Evolutionary conservation across 1,140 invertebrate genomes (phyloP).

Genomic region (Leptopilina boulardi): DNA sequence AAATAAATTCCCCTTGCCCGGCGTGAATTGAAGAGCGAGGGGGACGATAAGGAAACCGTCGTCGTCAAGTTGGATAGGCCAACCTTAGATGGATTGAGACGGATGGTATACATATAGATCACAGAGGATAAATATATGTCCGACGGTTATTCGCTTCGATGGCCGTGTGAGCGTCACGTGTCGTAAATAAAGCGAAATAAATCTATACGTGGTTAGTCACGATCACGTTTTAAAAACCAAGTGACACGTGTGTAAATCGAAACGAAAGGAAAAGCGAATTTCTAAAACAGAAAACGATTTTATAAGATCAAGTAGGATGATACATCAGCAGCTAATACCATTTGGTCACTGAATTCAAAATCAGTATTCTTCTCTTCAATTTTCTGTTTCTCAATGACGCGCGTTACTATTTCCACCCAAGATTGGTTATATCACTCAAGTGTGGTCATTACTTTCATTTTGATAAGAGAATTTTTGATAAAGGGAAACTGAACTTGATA

Average conservation of each 20-base stretch:
- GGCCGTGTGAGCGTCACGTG: neutral
- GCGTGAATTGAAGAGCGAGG: neutral
- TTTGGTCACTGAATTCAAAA: no score
- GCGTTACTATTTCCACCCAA: no score
- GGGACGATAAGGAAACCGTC: neutral
- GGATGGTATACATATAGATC: neutral
- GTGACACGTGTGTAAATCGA: neutral
- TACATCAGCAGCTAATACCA: no score
- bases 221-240: conserved; percentile 4
- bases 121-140: neutral
- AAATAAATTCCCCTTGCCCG: neutral
- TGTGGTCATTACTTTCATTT: no score
- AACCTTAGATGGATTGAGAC: conserved; percentile 2
- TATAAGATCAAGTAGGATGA: no score
- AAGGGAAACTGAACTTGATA: no score
- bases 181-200: neutral
- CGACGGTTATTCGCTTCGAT: conserved; percentile 4
- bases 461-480: no score
- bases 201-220: neutral
- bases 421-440: no score
- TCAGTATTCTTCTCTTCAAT: no score
- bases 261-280: no score
- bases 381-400: no score
- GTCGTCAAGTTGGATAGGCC: neutral
- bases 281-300: no score